A percentile compares a stretch with the other conserved stretches of the same genome.
phyloP scores from a whole-genome alignment of 2,888 invertebrate species.

The Eupithecia centaureata region DNA sequence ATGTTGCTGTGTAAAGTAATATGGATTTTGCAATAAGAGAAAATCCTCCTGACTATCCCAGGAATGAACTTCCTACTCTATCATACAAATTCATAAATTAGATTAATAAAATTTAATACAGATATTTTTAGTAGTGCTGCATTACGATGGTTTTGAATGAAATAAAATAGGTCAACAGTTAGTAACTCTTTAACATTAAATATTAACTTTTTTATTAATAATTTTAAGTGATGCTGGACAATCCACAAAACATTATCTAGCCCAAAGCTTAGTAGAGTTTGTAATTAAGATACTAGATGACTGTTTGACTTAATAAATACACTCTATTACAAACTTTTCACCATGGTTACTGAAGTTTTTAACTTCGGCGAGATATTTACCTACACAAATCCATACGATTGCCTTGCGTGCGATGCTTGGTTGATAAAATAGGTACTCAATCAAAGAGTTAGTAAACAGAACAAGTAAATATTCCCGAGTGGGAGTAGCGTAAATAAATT shows the following conservation, averaged over 20 bases:
- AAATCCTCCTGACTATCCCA: not conserved
- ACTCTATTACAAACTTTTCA: too few relatives aligned
- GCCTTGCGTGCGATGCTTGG: not conserved
- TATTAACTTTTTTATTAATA: too few relatives aligned
- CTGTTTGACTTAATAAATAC: too few relatives aligned
- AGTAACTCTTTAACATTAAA: too few relatives aligned
- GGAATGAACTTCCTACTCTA: not conserved
- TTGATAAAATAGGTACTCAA: not conserved
- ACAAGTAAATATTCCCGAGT: not conserved
- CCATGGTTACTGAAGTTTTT: too few relatives aligned
- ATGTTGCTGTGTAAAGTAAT: too few relatives aligned
- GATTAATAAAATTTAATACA: not conserved
- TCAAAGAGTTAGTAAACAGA: not conserved
- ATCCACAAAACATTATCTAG: too few relatives aligned
- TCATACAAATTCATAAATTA: not conserved
- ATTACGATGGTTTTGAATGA: not conserved
- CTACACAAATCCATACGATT: not conserved
- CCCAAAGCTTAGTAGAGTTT: too few relatives aligned
- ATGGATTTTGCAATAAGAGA: not conserved
- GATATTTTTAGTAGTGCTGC: not conserved
- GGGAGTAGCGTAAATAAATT: not conserved
- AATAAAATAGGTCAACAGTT: too few relatives aligned
- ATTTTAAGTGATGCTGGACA: too few relatives aligned
- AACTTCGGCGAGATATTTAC: too few relatives aligned
- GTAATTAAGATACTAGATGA: too few relatives aligned